Evolutionary conservation across 2,113 vertebrate species (phyloP), one percentile per base, ranked within the genome.

Genomic region (Tenrec ecaudatus): DNA sequence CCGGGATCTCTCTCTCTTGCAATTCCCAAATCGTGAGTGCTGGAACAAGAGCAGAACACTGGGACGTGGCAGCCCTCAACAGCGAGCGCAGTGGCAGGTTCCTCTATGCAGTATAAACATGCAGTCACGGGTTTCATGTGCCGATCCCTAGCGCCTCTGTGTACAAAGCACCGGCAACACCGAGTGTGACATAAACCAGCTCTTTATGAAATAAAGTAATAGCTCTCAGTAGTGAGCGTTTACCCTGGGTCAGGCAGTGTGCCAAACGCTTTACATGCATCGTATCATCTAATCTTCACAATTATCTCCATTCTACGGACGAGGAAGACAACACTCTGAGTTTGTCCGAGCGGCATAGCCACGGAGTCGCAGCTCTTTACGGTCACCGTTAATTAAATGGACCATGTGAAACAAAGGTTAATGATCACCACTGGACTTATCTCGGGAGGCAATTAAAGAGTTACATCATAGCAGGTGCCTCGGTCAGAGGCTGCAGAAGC

Each of bases 361-460:
- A 22, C 2, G 6, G 6, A 86, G 33, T 69, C 53, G 76, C 38
- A 77, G 90, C 82, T 75, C 9, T 77, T 75, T 6, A 33, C 64
- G 71, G 57, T 93, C 19, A 64, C 0, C 0, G 29, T 8, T 25
- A 43, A 93, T 33, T 64, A 73, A 76, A 81, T 29, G 57, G n/a
- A 75, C 36, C 10, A 77, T 1, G 5, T 62, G 78, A 90, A 47
- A 81, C 27, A 60, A 58, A 71, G 82, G n/a, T 80, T 58, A 82
- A 4, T 31, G 68, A 43, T 15, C 79, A 90, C 38, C 38, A 27
- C 62, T 57, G 40, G 38, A 33, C 82, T 89, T 93, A 66, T 38
- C 86, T 82, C 79, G 23, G 68, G 53, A 57, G 31, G 22, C 2
- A n/a, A 95, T 87, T 89, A 80, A 43, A 89, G 83, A 36, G 64